Conservation (phyloP, 2,113 vertebrate genomes). For the Halcyon malimbica region DNA sequence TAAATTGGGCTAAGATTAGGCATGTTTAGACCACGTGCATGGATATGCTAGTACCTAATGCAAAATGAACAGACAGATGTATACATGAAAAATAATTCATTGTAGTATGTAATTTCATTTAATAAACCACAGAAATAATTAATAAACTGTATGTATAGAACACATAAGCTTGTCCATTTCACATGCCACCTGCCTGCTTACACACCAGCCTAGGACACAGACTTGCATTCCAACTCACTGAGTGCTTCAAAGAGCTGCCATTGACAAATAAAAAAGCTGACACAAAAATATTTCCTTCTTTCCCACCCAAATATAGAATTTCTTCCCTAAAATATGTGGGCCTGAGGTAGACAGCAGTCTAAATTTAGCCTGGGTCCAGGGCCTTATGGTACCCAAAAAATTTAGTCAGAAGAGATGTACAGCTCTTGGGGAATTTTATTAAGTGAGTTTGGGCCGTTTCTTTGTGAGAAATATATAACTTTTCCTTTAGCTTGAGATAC, state of each 20-base stretch:
- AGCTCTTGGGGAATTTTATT: background rate
- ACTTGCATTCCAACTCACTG: background rate
- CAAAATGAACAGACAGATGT: background rate
- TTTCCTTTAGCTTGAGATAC: background rate
- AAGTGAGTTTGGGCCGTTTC: background rate
- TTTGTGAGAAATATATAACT: background rate
- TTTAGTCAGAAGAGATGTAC: background rate
- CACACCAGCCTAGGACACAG: background rate
- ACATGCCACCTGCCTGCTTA: background rate
- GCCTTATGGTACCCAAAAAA: background rate
- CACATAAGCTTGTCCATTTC: background rate
- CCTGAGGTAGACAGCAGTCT: background rate
- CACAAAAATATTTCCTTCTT: background rate
- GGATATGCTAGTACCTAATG: background rate
- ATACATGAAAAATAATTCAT: background rate
- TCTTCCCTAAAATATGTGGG: background rate
- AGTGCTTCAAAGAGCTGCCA: background rate
- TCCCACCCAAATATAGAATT: background rate
- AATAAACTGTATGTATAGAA: background rate
- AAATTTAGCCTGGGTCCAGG: background rate
- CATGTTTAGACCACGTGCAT: background rate
- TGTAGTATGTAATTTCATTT: accelerated
- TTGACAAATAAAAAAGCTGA: background rate
- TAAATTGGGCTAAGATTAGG: background rate
- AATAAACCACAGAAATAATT: background rate